Conservation (phyloP, 2,888 invertebrate species). For the Spodoptera picta region DNA sequence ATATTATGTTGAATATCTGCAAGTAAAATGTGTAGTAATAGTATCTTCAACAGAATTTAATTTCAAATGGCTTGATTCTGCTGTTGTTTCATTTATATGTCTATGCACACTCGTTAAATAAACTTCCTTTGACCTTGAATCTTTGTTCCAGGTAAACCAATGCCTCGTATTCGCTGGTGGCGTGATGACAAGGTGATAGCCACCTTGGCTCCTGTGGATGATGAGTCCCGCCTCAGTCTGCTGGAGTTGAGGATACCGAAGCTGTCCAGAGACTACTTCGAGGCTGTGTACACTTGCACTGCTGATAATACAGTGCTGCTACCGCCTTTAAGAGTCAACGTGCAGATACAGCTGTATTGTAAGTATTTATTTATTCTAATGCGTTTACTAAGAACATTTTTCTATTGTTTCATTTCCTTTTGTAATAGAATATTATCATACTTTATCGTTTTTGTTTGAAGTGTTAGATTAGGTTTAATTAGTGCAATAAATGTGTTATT, state of each 20-base stretch:
- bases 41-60: no score
- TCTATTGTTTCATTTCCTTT: no score
- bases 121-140: background rate
- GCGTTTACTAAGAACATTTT: no score
- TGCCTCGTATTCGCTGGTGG: conserved; percentile 85
- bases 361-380: conserved; percentile 70
- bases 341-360: conserved; percentile 91
- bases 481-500: no score
- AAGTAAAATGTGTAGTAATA: no score
- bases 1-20: no score
- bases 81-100: no score
- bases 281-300: conserved; percentile 91
- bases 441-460: no score
- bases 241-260: conserved; percentile 78
- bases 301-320: conserved; percentile 92
- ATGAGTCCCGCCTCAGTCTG: conserved; percentile 74
- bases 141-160: conserved; percentile 77
- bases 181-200: conserved; percentile 82
- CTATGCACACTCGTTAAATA: no score
- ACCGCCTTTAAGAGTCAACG: conserved; percentile 90
- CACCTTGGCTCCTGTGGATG: conserved; percentile 76
- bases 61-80: no score
- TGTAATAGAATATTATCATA: no score
- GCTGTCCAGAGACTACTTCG: conserved; percentile 90
- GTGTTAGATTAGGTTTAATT: no score